Conservation (phyloP, 1,140 invertebrate species). For the Akabosia matsudoensis region DNA sequence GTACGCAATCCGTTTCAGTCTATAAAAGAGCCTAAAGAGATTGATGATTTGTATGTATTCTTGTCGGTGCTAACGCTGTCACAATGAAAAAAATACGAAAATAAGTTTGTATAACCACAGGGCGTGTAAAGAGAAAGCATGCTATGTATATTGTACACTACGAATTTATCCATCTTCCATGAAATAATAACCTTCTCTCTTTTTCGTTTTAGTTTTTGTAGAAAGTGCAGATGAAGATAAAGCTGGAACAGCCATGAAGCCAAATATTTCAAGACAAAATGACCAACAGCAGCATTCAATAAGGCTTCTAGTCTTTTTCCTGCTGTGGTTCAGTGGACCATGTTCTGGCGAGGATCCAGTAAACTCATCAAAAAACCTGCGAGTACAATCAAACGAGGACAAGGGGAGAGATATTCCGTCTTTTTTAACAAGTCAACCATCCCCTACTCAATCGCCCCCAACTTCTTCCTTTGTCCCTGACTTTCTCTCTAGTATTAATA, state of each 20-base stretch:
- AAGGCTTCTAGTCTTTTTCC: neutral
- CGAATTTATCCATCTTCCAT: neutral
- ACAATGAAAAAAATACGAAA: too few species aligned
- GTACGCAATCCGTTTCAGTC: neutral
- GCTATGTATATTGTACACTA: neutral
- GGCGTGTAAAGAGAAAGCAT: neutral
- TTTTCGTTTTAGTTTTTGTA: neutral
- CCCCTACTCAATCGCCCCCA: neutral
- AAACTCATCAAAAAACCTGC: slow-evolving; percentile 7
- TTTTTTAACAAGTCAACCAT: slow-evolving; percentile 9
- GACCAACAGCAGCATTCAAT: slow-evolving; percentile 12
- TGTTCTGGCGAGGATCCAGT: slow-evolving; percentile 11
- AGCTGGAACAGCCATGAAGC: slow-evolving; percentile 5
- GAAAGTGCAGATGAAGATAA: slow-evolving; percentile 13
- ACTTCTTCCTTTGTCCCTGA: slow-evolving; percentile 1
- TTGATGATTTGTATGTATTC: neutral
- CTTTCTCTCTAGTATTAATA: slow-evolving; percentile 16
- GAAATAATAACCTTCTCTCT: neutral
- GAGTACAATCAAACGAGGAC: neutral
- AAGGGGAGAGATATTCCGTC: neutral
- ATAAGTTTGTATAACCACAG: neutral
- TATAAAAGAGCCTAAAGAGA: neutral
- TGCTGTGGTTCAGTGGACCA: neutral
- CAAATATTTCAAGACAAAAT: neutral
- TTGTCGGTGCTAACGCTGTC: neutral